These are phyloP conservation scores for Euschistus heros DNA, from an alignment of 1,140 invertebrate genomes.

Conservation along the genomic window DNA sequence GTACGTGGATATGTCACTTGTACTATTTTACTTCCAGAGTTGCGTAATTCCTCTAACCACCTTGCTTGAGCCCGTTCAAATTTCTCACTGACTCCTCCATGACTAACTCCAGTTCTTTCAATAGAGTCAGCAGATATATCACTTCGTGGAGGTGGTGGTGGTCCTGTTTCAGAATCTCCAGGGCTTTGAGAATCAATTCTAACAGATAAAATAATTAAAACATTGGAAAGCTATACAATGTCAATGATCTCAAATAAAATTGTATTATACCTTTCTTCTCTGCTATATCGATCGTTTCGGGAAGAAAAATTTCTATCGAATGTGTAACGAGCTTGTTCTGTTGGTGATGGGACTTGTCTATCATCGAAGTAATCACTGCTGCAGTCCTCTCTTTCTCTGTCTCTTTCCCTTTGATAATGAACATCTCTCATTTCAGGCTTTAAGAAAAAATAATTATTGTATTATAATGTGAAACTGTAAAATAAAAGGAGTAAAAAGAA, in stretches of 20 bases:
- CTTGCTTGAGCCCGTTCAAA: conserved; percentile 39
- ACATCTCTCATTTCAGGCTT: conserved; percentile 33
- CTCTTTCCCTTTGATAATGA: conserved; percentile 39
- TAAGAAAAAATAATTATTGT: neutral
- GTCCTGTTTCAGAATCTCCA: conserved; percentile 31
- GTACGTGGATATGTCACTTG: conserved; percentile 90
- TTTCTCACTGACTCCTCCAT: conserved; percentile 30
- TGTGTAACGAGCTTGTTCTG: conserved; percentile 38
- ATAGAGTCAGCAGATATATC: conserved; percentile 68
- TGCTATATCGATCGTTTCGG: conserved; percentile 37
- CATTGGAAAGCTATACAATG: neutral
- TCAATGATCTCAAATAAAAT: neutral
- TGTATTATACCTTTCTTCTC: conserved; percentile 37
- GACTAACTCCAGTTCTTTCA: conserved; percentile 42
- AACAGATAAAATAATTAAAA: conserved; percentile 12
- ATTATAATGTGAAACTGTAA: no score
- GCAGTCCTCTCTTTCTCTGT: conserved; percentile 37
- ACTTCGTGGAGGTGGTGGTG: conserved; percentile 39
- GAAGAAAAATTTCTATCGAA: conserved; percentile 40
- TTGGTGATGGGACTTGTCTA: conserved; percentile 37
- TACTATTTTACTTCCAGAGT: conserved; percentile 68
- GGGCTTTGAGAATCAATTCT: conserved; percentile 32
- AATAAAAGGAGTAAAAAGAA: no score
- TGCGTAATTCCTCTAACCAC: conserved; percentile 65
- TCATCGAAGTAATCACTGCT: conserved; percentile 48